These are phyloP conservation scores for Halcyon leucocephala DNA, from an alignment of 2,797 vertebrate genomes.

Conservation along the genomic window DNA sequence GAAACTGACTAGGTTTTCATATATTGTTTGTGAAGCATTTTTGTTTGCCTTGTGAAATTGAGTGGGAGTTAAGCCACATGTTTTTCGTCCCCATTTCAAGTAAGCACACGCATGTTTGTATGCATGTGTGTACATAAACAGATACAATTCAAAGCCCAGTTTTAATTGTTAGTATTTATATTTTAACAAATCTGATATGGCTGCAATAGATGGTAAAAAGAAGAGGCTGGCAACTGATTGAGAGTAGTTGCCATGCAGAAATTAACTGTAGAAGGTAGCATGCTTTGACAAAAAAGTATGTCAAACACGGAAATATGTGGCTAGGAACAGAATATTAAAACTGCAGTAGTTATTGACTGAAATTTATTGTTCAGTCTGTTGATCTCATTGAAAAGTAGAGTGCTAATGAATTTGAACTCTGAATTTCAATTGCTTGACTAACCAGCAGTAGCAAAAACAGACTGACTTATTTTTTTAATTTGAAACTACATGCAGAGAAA, in stretches of 20 bases:
- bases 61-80: not conserved
- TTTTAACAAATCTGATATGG: not conserved
- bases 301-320: not conserved
- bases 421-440: not conserved
- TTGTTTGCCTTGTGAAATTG: not conserved
- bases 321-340: not conserved
- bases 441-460: not conserved
- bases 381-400: not conserved
- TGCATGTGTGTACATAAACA: no score
- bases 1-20: not conserved
- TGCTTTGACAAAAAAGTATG: not conserved
- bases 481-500: not conserved
- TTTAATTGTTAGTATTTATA: not conserved
- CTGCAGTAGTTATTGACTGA: not conserved
- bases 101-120: accelerated
- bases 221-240: not conserved
- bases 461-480: not conserved
- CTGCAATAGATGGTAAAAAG: not conserved
- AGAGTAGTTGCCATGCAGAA: not conserved
- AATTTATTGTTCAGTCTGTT: not conserved
- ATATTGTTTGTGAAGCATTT: not conserved
- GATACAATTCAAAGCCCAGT: not conserved
- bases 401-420: not conserved
- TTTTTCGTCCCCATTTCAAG: no score
- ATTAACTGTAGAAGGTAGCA: not conserved